phyloP scores from a whole-genome alignment of 2,797 vertebrate species.

The Lateolabrax maculatus region DNA sequence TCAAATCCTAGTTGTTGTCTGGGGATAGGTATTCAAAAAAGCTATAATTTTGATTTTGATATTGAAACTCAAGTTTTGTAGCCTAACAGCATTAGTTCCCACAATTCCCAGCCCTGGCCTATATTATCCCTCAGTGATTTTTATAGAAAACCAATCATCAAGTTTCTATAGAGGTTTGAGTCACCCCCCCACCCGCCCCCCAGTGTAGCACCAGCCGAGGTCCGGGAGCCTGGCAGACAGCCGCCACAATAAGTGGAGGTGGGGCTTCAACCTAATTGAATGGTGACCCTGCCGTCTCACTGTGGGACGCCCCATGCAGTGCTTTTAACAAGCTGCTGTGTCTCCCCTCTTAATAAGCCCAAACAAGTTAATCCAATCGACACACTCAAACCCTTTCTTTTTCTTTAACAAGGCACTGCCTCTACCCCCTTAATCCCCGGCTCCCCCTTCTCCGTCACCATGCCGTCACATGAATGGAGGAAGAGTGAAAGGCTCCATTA shows the following conservation, averaged over 20 bases:
- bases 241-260: slow-evolving; percentile 67
- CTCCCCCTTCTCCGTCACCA: slow-evolving; percentile 78
- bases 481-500: slow-evolving; percentile 84
- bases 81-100: neutral
- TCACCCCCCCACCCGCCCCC: too few relatives aligned
- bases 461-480: slow-evolving; percentile 82
- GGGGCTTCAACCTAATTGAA: slow-evolving; percentile 81
- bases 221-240: slow-evolving; percentile 69
- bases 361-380: slow-evolving; percentile 91
- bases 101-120: neutral
- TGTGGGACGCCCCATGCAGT: slow-evolving; percentile 84
- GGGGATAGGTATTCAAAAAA: neutral
- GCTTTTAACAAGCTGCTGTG: slow-evolving; percentile 87
- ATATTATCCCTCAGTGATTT: slow-evolving; percentile 5
- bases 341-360: slow-evolving; percentile 88
- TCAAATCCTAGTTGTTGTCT: neutral
- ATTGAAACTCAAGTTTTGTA: neutral
- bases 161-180: slow-evolving; percentile 7
- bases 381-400: slow-evolving; percentile 87
- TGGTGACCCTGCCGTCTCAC: slow-evolving; percentile 83
- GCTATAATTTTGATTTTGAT: neutral
- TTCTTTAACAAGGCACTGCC: slow-evolving; percentile 87
- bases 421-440: slow-evolving; percentile 83
- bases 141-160: slow-evolving; percentile 25
- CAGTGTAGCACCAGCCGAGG: slow-evolving; percentile 44